Percentiles rank a stretch among this genome's conserved stretches.
Evolutionary conservation across 2,888 invertebrate genomes (phyloP).

Genomic region (Mythimna lalbum): DNA sequence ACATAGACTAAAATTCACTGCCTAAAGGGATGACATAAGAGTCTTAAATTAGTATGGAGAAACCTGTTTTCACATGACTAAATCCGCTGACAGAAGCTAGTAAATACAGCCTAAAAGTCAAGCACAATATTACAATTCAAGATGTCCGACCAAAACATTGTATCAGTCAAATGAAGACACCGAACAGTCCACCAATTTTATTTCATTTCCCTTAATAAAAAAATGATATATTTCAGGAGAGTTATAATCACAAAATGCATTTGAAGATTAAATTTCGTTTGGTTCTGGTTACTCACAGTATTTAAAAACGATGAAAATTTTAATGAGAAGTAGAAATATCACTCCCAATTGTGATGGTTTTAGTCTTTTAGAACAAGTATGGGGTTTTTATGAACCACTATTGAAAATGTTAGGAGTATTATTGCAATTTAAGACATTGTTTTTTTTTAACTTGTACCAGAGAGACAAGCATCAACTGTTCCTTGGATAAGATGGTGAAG

Average conservation of each 20-base stretch:
- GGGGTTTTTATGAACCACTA: conserved; percentile 13
- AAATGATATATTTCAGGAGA: conserved; percentile 32
- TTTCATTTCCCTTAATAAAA: conserved; percentile 19
- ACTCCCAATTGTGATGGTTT: conserved; percentile 22
- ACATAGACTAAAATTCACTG: too few relatives aligned
- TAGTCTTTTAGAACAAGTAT: conserved; percentile 8
- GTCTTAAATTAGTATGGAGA: too few relatives aligned
- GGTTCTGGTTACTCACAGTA: conserved; percentile 20
- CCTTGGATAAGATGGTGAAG: too few relatives aligned
- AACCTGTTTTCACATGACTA: too few relatives aligned
- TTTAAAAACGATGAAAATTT: conserved; percentile 20
- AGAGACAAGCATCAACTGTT: neutral
- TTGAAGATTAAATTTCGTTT: conserved; percentile 54
- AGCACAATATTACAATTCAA: neutral
- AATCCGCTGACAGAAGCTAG: too few relatives aligned
- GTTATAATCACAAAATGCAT: conserved; percentile 49
- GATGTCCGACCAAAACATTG: conserved; percentile 5
- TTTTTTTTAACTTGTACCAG: neutral
- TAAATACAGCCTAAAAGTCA: neutral
- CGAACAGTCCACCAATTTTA: conserved; percentile 21
- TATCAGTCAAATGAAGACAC: conserved; percentile 6
- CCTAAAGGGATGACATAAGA: too few relatives aligned
- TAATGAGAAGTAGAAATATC: conserved; percentile 18
- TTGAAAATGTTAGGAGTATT: conserved; percentile 12
- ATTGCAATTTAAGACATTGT: conserved; percentile 16